These are phyloP conservation scores for Cyphomyrus discorhynchus DNA, from an alignment of 2,113 vertebrate species.

Conservation along the genomic window DNA sequence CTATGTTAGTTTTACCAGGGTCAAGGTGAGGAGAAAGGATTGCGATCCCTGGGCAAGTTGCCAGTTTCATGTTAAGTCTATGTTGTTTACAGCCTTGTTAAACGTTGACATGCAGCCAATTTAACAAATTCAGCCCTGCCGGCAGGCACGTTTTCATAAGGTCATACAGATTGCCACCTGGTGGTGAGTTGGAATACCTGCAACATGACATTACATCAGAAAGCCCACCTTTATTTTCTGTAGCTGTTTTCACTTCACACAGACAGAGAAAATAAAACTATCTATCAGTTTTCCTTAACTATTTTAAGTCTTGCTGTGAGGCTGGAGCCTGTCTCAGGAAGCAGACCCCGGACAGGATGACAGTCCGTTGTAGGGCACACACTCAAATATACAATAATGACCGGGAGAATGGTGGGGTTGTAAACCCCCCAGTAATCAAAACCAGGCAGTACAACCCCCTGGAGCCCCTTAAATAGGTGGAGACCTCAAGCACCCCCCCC, in stretches of 20 bases:
- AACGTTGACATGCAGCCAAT: not conserved
- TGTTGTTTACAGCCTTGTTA: not conserved
- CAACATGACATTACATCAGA: not conserved
- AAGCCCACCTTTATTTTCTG: not conserved
- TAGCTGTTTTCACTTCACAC: not conserved
- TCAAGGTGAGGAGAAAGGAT: not conserved
- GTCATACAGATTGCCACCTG: constrained; percentile 43
- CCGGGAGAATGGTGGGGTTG: not conserved
- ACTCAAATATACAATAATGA: not conserved
- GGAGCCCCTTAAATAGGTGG: not conserved
- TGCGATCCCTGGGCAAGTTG: not conserved
- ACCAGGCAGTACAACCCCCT: not conserved
- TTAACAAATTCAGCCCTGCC: not conserved
- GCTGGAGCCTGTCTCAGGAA: not conserved
- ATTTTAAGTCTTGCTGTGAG: not conserved
- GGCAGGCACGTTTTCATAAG: not conserved
- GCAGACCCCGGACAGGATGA: not conserved
- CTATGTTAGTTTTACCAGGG: not conserved
- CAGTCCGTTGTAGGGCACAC: not conserved
- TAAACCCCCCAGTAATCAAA: not conserved
- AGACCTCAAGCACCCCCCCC: not conserved
- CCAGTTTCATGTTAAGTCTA: not conserved
- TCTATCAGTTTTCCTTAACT: not conserved
- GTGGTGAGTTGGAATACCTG: constrained; percentile 30
- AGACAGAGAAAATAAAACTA: not conserved